A percentile compares a stretch with the other conserved stretches of the same genome.
phyloP scores from a whole-genome alignment of 2,888 invertebrate genomes.

The Drosophila tanythrix region DNA sequence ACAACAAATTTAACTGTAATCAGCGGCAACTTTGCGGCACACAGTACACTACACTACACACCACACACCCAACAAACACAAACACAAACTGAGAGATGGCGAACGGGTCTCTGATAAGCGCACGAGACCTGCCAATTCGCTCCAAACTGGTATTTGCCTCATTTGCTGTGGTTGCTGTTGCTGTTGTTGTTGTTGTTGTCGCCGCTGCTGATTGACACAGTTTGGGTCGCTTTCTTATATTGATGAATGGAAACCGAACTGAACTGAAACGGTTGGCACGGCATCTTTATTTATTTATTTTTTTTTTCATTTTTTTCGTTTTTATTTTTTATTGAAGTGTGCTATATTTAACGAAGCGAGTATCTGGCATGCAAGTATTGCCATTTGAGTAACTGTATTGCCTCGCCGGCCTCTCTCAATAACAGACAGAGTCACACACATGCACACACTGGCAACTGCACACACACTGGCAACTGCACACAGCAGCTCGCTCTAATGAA shows the following conservation, averaged over 20 bases:
- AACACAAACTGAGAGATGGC: conserved; percentile 61
- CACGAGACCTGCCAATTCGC: conserved; percentile 79
- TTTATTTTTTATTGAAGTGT: conserved; percentile 73
- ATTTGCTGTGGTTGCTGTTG: conserved; percentile 9
- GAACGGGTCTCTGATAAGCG: conserved; percentile 63
- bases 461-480: conserved; percentile 4
- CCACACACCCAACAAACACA: conserved; percentile 59
- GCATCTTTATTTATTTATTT: conserved; percentile 30
- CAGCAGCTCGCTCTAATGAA: conserved; percentile 72
- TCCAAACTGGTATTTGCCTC: conserved; percentile 60
- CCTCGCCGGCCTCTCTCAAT: conserved; percentile 52
- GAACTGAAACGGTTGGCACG: conserved; percentile 57
- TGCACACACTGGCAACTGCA: background rate
- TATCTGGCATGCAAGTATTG: conserved; percentile 69
- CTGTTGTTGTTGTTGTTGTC: conserved; percentile 6
- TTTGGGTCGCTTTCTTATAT: conserved; percentile 61
- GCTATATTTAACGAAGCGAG: conserved; percentile 77
- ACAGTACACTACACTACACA: conserved; percentile 37
- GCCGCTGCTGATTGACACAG: conserved; percentile 61
- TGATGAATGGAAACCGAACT: conserved; percentile 73
- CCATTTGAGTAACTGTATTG: conserved; percentile 70
- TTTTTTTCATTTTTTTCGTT: conserved; percentile 40
- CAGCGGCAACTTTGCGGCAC: conserved; percentile 61
- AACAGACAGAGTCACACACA: conserved; percentile 20
- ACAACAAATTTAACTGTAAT: conserved; percentile 62